Conservation (phyloP, 2,113 vertebrate genomes). For the Crocuta crocuta region DNA sequence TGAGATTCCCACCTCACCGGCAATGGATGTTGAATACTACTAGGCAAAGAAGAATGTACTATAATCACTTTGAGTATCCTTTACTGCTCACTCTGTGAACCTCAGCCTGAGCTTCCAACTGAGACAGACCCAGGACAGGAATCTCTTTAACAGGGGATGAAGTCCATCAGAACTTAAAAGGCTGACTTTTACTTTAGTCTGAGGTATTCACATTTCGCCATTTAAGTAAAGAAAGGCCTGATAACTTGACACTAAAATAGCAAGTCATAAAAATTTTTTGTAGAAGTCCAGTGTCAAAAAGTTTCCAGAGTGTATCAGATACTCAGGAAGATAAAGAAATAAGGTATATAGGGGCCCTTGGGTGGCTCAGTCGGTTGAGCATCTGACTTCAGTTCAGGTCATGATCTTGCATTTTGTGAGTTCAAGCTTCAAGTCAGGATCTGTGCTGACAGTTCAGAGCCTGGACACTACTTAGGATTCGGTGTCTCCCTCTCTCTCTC, state of each 20-base stretch:
- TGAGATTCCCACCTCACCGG: background rate
- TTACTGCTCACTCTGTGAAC: background rate
- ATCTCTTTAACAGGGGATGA: background rate
- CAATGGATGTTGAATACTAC: background rate
- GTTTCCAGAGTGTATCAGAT: rapidly evolving
- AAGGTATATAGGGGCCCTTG: too few species aligned
- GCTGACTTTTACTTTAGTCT: background rate
- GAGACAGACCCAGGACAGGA: background rate
- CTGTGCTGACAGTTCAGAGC: too few species aligned
- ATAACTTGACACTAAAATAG: background rate
- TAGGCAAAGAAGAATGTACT: background rate
- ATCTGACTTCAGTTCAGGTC: too few species aligned
- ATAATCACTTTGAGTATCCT: background rate
- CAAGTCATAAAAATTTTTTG: background rate
- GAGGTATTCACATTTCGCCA: background rate
- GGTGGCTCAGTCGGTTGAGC: too few species aligned
- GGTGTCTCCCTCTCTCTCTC: too few species aligned
- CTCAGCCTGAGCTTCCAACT: background rate
- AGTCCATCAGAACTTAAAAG: background rate
- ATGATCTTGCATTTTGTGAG: too few species aligned
- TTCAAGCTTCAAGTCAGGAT: too few species aligned
- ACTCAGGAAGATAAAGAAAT: too few species aligned
- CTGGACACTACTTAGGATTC: too few species aligned
- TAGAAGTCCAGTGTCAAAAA: background rate
- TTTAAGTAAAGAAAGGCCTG: background rate